These are phyloP conservation scores for Narcine bancroftii DNA, from an alignment of 2,113 vertebrate genomes.

Conservation along the genomic window DNA sequence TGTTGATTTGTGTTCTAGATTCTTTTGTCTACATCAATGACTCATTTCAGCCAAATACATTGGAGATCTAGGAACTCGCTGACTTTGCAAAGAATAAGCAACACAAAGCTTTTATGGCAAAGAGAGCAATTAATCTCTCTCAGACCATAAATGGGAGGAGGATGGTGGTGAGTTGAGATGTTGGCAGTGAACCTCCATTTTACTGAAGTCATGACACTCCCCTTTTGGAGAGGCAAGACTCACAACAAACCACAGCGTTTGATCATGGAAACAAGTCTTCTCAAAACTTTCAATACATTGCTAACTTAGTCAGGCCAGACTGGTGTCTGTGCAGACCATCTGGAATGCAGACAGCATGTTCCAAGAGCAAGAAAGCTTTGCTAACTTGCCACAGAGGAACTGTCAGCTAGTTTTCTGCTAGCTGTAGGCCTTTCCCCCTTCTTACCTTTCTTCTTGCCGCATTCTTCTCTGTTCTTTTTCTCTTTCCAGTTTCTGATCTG, in stretches of 20 bases:
- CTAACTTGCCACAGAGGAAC: background rate
- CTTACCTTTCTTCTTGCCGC: constrained; percentile 82
- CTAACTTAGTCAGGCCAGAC: too few species aligned
- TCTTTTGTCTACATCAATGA: background rate
- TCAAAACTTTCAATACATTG: background rate
- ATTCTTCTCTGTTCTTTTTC: constrained; percentile 60
- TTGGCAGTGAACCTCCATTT: background rate
- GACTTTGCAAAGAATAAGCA: background rate
- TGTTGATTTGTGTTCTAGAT: too few species aligned
- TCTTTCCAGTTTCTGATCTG: constrained; percentile 60
- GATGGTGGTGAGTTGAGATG: too few species aligned
- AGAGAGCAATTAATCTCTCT: background rate
- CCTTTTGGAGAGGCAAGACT: background rate
- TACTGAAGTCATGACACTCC: background rate
- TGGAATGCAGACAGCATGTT: background rate
- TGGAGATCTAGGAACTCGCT: background rate
- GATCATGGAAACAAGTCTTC: background rate
- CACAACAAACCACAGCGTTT: background rate
- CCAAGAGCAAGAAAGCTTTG: background rate
- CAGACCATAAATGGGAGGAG: background rate
- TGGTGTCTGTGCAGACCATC: background rate
- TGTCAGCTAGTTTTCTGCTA: background rate
- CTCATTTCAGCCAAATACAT: background rate
- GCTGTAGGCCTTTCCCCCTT: background rate
- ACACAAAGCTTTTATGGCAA: background rate